Base-by-base conservation (phyloP, 2,888 invertebrate genomes). In the Therioaphis trifolii region DNA sequence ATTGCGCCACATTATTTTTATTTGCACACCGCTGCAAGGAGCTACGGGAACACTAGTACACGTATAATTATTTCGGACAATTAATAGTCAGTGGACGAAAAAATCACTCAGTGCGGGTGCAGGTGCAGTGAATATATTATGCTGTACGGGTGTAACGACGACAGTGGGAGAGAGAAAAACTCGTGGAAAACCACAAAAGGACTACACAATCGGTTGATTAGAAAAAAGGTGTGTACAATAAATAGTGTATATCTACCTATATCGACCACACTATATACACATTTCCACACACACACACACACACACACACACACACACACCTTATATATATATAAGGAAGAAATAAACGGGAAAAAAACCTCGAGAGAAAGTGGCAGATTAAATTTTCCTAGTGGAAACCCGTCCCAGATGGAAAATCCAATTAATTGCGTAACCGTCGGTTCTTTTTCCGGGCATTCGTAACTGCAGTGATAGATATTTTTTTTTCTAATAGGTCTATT, bases 341-440 rank as follows among this genome's bases (percentile, higher is more conserved):
- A 82, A 82, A 82, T 74, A 61, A 82, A 74, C 29, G 49, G n/a
- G 29, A 29, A 61, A 82, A 82, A 80, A 72, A 74, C 49, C 63
- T 74, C 63, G 66, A 66, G 82, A 82, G 82, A 82, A 82, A 82
- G 82, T 66, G 82, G 63, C 63, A 74, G 63, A 74, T 66, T 74
- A 66, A 74, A 82, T 82, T 80, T 74, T 82, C 82, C 63, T 21
- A 27, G 74, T 82, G 74, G 82, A 82, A 82, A 74, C 63, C 63
- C 82, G 74, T 82, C 74, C 63, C 61, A 61, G 74, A 52, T 82
- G 82, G 66, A 82, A 82, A 82, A 82, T 82, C 74, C 82, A 74
- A 82, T 82, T 82, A 74, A 82, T 82, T 82, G 63, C 82, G 63
- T 82, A 82, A 82, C 82, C n/a, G 27, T 55, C 52, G 12, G 66